Evolutionary conservation across 2,113 vertebrate species (phyloP).

Genomic region (Ceuthmochares aereus): DNA sequence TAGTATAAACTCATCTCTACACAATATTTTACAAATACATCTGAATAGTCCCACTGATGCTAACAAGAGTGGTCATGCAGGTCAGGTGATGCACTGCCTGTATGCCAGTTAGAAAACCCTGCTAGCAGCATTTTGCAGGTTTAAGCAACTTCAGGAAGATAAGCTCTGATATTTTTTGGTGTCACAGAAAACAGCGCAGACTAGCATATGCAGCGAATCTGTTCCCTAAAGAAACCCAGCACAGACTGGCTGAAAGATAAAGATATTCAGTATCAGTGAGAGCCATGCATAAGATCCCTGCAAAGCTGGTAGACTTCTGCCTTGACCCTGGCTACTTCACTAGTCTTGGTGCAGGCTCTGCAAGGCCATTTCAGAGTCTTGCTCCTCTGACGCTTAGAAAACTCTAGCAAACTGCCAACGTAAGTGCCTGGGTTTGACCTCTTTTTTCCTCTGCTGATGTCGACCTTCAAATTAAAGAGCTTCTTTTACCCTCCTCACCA

Average conservation of each 20-base stretch:
- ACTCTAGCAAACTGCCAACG: not conserved
- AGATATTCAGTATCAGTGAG: not conserved
- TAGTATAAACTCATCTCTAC: not conserved
- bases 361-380: not conserved
- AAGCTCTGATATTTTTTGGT: not conserved
- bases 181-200: not conserved
- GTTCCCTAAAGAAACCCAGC: not conserved
- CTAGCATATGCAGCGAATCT: not conserved
- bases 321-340: not conserved
- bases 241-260: not conserved
- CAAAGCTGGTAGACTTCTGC: not conserved
- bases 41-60: not conserved
- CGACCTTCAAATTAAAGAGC: not conserved
- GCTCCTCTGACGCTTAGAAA: not conserved
- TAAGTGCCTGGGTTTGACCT: not conserved
- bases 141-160: not conserved
- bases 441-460: not conserved
- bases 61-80: not conserved
- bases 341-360: fast-evolving
- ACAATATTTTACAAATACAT: not conserved
- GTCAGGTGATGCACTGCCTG: not conserved
- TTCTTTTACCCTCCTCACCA: not conserved
- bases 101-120: not conserved
- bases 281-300: not conserved
- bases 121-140: not conserved